phyloP scores from a whole-genome alignment of 1,140 invertebrate species.

The Halesus radiatus region DNA sequence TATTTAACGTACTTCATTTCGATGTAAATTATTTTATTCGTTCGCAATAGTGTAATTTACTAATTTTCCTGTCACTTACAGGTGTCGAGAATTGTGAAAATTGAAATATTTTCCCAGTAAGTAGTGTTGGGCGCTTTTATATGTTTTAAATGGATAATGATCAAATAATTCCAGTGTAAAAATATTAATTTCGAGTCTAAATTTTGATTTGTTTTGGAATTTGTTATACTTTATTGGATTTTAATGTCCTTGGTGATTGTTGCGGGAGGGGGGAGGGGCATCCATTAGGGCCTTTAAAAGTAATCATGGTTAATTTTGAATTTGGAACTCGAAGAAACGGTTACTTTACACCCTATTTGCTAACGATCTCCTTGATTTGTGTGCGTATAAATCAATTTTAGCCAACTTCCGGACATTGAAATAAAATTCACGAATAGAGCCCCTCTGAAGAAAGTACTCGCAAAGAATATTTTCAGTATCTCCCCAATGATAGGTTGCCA shows the following conservation, averaged over 20 bases:
- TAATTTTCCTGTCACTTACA: background rate
- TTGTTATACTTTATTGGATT: constrained; percentile 4
- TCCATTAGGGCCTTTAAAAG: background rate
- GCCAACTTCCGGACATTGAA: no score
- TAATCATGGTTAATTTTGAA: constrained; percentile 7
- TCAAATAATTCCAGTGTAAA: background rate
- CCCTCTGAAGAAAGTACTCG: no score
- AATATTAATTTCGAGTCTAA: background rate
- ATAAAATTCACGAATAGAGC: no score
- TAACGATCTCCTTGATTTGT: background rate
- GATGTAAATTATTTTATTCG: constrained; percentile 14
- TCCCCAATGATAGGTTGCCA: no score
- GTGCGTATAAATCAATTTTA: background rate
- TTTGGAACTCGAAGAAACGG: constrained; percentile 21
- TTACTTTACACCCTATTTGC: background rate
- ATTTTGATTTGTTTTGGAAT: background rate
- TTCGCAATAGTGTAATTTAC: background rate
- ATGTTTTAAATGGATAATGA: background rate
- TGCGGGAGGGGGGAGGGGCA: background rate
- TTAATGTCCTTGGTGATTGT: constrained; percentile 15
- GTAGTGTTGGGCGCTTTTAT: background rate
- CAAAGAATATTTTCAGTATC: no score
- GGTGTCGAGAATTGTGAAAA: background rate
- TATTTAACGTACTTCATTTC: no score
- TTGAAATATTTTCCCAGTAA: constrained; percentile 12